Evolutionary conservation across 2,113 vertebrate genomes (phyloP).

Genomic region (Bubo scandiacus): DNA sequence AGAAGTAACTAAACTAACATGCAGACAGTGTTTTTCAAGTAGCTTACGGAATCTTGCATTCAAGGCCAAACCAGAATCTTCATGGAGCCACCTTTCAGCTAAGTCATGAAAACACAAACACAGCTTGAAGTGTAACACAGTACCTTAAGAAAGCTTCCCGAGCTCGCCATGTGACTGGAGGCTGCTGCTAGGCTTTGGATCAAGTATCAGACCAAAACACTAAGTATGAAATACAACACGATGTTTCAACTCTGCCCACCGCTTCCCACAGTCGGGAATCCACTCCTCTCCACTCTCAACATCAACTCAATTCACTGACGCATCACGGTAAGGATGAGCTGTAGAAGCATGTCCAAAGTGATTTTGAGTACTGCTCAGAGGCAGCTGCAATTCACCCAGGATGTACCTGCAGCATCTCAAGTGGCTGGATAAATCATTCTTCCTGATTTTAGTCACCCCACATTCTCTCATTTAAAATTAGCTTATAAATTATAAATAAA

Average conservation of each 20-base stretch:
- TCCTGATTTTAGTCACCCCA: background rate
- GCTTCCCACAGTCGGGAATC: background rate
- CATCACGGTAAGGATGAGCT: background rate
- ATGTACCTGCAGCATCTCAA: background rate
- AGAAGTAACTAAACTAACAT: background rate
- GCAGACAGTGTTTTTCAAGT: background rate
- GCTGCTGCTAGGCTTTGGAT: background rate
- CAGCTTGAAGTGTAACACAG: background rate
- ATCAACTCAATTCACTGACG: background rate
- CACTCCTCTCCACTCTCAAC: background rate
- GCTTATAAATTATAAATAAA: too few relatives aligned
- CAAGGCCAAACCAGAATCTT: background rate
- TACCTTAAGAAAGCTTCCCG: background rate
- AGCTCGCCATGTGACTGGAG: background rate
- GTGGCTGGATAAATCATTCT: background rate
- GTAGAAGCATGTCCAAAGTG: accelerated
- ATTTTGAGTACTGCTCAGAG: accelerated
- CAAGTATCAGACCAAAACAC: background rate
- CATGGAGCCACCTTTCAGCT: background rate
- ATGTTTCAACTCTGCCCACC: background rate
- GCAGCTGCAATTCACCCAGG: background rate
- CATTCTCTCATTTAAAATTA: background rate
- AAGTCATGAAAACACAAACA: background rate
- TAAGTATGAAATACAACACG: background rate
- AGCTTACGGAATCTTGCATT: background rate